Conservation (phyloP, 2,888 invertebrate species). For the Oscheius myriophilus region DNA sequence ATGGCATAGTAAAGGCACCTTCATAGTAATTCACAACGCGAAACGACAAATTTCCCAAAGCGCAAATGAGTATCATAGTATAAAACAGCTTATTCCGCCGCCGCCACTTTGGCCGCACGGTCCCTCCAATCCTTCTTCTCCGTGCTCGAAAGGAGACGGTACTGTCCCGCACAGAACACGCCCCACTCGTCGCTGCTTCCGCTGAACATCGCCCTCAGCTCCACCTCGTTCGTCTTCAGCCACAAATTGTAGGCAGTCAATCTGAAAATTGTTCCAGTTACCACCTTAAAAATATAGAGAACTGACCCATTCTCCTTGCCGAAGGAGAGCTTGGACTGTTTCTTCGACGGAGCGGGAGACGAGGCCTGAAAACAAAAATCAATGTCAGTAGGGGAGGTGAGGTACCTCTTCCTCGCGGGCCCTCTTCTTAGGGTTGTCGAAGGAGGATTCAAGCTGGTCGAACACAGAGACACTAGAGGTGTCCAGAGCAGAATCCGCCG, state of each 20-base stretch:
- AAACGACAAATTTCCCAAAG: too few relatives aligned
- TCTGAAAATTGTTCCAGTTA: constrained; percentile 23
- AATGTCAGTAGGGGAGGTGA: not conserved
- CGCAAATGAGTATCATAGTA: too few relatives aligned
- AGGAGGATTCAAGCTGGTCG: constrained; percentile 33
- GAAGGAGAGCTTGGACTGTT: constrained; percentile 29
- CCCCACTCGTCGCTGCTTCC: constrained; percentile 44
- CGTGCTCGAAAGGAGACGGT: constrained; percentile 39
- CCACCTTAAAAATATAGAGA: not conserved
- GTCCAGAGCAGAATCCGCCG: not conserved
- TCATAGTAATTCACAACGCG: too few relatives aligned
- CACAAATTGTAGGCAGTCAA: constrained; percentile 44
- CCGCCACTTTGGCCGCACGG: not conserved
- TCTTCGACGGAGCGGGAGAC: not conserved
- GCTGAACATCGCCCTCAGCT: constrained; percentile 28
- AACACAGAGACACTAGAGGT: constrained; percentile 27
- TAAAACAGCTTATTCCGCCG: not conserved
- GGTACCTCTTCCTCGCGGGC: constrained; percentile 21
- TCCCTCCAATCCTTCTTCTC: constrained; percentile 35
- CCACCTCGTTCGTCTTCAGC: constrained; percentile 38
- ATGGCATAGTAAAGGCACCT: too few relatives aligned
- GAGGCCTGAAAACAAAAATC: not conserved
- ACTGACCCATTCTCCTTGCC: constrained; percentile 28
- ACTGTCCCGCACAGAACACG: constrained; percentile 48
- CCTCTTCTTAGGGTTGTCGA: constrained; percentile 25